Conservation (phyloP, 1,140 invertebrate genomes). For the Caenorhabditis brenneri region DNA sequence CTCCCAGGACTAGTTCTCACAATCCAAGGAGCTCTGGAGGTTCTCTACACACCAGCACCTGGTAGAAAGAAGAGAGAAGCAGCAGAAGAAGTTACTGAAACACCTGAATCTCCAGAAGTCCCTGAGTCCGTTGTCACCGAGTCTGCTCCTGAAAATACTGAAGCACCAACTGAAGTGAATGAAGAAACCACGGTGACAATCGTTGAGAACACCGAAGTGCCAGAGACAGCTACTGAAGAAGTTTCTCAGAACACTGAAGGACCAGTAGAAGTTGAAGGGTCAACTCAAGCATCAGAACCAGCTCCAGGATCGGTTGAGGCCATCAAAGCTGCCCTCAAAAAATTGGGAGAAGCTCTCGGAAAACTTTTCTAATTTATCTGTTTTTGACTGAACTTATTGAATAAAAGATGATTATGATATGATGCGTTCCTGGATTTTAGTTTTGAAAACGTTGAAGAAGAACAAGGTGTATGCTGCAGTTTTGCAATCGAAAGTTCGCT, state of each 20-base stretch:
- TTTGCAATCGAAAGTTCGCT: no score
- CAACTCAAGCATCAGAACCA: no score
- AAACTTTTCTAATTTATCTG: not conserved
- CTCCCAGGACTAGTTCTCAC: not conserved
- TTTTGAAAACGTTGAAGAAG: no score
- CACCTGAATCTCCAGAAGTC: not conserved
- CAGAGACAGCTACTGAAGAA: no score
- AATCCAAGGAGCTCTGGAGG: not conserved
- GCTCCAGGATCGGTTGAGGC: not conserved
- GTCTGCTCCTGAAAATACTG: not conserved
- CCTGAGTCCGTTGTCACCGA: not conserved
- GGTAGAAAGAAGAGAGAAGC: constrained; percentile 11
- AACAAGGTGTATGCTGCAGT: no score
- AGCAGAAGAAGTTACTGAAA: not conserved
- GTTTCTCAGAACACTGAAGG: no score
- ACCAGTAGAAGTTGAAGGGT: not conserved
- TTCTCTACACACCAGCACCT: not conserved
- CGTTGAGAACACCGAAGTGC: not conserved
- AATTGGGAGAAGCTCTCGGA: not conserved
- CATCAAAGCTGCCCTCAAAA: not conserved
- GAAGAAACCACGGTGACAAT: not conserved
- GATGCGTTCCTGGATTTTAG: no score
- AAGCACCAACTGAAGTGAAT: not conserved
- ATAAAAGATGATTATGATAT: no score
- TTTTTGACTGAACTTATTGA: not conserved